These are phyloP conservation scores for Daubentonia madagascariensis DNA, from an alignment of 2,113 vertebrate species.

Conservation along the genomic window DNA sequence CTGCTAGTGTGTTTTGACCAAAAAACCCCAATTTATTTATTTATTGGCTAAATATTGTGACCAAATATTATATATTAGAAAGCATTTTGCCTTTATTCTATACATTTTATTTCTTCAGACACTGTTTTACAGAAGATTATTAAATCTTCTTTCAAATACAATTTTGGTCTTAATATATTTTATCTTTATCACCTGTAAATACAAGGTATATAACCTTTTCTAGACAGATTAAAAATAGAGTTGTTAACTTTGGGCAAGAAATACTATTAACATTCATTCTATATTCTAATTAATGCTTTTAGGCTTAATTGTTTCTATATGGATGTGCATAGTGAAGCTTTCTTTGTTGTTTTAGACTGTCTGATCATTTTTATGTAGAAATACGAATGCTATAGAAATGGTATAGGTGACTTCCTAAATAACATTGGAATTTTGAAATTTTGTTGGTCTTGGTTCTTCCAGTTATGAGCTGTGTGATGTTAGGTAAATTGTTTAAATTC, in stretches of 20 bases:
- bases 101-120: neutral
- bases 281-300: neutral
- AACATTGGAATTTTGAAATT: neutral
- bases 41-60: neutral
- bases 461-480: neutral
- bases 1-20: neutral
- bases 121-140: neutral
- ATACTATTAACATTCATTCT: neutral
- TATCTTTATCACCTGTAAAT: neutral
- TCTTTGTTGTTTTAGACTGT: neutral
- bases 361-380: neutral
- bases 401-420: neutral
- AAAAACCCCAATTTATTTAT: neutral
- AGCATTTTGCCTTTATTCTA: neutral
- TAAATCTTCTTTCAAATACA: slow-evolving; percentile 2
- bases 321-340: neutral
- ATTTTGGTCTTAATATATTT: neutral
- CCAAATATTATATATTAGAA: neutral
- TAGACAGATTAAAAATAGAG: neutral
- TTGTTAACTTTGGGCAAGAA: neutral
- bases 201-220: neutral
- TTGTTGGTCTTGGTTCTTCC: neutral
- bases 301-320: neutral
- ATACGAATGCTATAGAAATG: neutral
- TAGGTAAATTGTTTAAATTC: neutral